phyloP scores from a whole-genome alignment of 1,140 invertebrate species.

The Drosophila teissieri region DNA sequence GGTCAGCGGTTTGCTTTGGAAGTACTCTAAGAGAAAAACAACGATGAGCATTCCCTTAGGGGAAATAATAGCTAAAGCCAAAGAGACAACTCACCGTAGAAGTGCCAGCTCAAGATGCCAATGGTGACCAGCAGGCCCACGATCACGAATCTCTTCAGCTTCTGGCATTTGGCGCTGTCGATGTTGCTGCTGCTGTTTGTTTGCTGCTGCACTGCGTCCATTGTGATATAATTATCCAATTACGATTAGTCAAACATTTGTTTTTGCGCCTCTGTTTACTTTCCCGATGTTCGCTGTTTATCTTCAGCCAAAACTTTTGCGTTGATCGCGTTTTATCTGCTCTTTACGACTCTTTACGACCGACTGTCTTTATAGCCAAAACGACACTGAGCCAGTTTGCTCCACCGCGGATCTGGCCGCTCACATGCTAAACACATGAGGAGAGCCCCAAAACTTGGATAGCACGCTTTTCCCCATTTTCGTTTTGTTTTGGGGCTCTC shows the following conservation, averaged over 20 bases:
- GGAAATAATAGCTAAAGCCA: background rate
- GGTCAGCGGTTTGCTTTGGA: constrained; percentile 61
- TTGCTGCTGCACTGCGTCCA: constrained; percentile 36
- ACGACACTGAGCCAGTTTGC: constrained; percentile 30
- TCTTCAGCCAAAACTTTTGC: constrained; percentile 11
- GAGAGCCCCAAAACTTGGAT: constrained; percentile 5
- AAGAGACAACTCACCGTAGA: constrained; percentile 63
- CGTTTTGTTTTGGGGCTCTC: constrained; percentile 13
- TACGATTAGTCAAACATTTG: constrained; percentile 50
- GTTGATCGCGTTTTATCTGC: constrained; percentile 21
- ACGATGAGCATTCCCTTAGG: background rate
- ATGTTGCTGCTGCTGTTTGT: constrained; percentile 50
- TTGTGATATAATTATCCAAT: constrained; percentile 55
- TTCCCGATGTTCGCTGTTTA: constrained; percentile 8
- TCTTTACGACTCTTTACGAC: constrained; percentile 31
- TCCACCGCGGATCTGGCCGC: constrained; percentile 26
- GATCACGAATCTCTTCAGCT: constrained; percentile 74
- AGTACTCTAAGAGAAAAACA: constrained; percentile 55
- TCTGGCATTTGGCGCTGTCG: constrained; percentile 74
- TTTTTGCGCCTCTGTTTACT: constrained; percentile 20
- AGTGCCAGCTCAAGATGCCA: constrained; percentile 75
- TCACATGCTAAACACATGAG: constrained; percentile 28
- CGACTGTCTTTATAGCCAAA: constrained; percentile 21
- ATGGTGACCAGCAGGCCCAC: constrained; percentile 64
- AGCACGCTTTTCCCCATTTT: background rate